These are phyloP conservation scores for silkworm (Bombyx mori) DNA, from an alignment of 1,140 invertebrate species.

Conservation along the genomic window ASM3026992v2 NC_085130.1:16682001-16682500, in stretches of 20 bases:
- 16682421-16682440: constrained; percentile 56
- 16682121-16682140: too few relatives aligned
- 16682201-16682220: neutral
- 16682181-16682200: too few relatives aligned
- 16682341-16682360: constrained; percentile 63
- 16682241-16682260: neutral
- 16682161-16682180: too few relatives aligned
- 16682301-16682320: constrained; percentile 29
- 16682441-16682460: constrained; percentile 54
- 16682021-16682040: too few relatives aligned
- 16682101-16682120: too few relatives aligned
- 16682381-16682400: constrained; percentile 56
- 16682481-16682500: constrained; percentile 40
- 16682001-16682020: too few relatives aligned
- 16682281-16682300: neutral
- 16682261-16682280: neutral
- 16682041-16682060: too few relatives aligned
- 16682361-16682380: constrained; percentile 67
- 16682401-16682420: constrained; percentile 34
- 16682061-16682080: too few relatives aligned
- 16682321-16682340: constrained; percentile 49
- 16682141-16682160: too few relatives aligned
- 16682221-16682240: neutral
- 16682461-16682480: constrained; percentile 41
- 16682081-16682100: too few relatives aligned